A percentile compares a stretch with the other conserved stretches of the same genome.
Evolutionary conservation across 2,888 invertebrate species (phyloP).

Genomic region (Graphium colonna): DNA sequence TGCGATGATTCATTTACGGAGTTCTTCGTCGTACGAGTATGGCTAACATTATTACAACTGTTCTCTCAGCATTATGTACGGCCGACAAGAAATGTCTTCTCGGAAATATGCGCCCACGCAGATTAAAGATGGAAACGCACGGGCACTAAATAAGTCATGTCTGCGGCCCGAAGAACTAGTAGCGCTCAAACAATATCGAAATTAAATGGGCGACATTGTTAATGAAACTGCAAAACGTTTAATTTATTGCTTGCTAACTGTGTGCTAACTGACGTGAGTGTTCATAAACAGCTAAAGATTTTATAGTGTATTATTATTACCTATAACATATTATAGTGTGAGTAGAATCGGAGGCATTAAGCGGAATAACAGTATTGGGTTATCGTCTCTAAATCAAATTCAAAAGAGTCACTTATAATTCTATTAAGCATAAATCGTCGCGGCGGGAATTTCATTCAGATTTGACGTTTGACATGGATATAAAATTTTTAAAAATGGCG

Average conservation of each 20-base stretch:
- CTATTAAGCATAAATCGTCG: constrained; percentile 29
- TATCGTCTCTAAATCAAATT: too few species aligned
- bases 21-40: constrained; percentile 71
- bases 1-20: constrained; percentile 78
- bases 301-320: too few species aligned
- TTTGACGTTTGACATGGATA: constrained; percentile 33
- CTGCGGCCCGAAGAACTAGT: constrained; percentile 62
- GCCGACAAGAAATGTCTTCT: constrained; percentile 75
- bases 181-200: constrained; percentile 52
- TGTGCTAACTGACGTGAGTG: constrained; percentile 30
- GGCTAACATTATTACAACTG: constrained; percentile 76
- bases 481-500: constrained; percentile 48
- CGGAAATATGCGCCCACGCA: constrained; percentile 77
- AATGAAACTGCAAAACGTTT: too few species aligned
- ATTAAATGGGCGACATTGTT: constrained; percentile 37
- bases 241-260: too few species aligned
- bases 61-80: constrained; percentile 73
- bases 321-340: too few species aligned
- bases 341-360: too few species aligned
- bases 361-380: too few species aligned
- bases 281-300: constrained; percentile 27
- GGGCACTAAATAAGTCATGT: constrained; percentile 75
- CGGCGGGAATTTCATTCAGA: constrained; percentile 28
- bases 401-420: constrained; percentile 4
- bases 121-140: constrained; percentile 75